Conservation (phyloP, 2,797 vertebrate species). For the Lepus townsendii region DNA sequence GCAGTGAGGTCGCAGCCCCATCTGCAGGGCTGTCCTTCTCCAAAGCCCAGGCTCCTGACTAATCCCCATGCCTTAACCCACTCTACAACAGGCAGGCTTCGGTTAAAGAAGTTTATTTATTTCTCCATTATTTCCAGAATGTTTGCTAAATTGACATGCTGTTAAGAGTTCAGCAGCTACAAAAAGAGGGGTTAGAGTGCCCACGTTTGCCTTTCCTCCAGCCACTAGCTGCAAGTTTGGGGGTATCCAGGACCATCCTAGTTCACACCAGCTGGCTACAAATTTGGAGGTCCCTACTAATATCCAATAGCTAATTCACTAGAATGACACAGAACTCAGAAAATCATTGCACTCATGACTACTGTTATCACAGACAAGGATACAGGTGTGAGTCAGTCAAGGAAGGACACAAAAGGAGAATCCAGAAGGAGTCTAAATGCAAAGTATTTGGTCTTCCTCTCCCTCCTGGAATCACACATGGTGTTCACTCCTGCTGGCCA, state of each 20-base stretch:
- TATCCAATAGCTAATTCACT: constrained; percentile 36
- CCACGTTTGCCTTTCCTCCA: not conserved
- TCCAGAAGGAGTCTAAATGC: not conserved
- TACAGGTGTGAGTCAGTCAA: constrained; percentile 33
- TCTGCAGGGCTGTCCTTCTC: not conserved
- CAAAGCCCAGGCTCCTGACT: constrained; percentile 25
- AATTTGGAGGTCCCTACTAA: not conserved
- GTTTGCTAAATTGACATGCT: constrained; percentile 55
- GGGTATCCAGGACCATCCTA: not conserved
- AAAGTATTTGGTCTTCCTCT: constrained; percentile 25
- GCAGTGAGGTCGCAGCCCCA: not conserved
- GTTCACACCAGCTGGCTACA: not conserved
- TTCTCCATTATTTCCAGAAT: constrained; percentile 36
- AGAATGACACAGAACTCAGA: constrained; percentile 16
- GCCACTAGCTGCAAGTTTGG: not conserved
- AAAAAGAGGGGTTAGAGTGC: not conserved
- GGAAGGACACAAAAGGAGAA: not conserved
- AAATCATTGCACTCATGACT: not conserved
- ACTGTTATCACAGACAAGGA: constrained; percentile 10
- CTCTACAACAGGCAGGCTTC: constrained; percentile 33
- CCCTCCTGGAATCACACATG: not conserved
- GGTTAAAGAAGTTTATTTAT: constrained; percentile 52
- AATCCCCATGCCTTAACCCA: not conserved
- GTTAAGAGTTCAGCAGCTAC: constrained; percentile 45
- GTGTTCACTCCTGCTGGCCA: not conserved